A percentile compares a stretch with the other conserved stretches of the same genome.
Evolutionary conservation across 1,140 invertebrate genomes (phyloP).

Genomic region (Trichoplusia ni): DNA sequence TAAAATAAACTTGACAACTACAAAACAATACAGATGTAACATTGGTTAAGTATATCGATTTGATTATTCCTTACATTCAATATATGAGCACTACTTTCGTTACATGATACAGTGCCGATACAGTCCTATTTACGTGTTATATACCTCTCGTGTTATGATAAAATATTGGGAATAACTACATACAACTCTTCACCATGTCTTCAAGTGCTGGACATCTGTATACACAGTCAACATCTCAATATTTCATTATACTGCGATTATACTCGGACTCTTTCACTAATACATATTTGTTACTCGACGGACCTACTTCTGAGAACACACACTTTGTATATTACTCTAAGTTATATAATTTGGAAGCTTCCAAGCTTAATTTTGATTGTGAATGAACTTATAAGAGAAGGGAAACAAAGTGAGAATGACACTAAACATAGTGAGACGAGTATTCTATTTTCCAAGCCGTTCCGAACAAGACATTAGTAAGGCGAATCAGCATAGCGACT

Average conservation of each 20-base stretch:
- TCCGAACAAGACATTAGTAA: constrained; percentile 51
- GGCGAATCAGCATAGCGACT: constrained; percentile 63
- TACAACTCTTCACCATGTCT: constrained; percentile 6
- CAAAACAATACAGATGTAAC: constrained; percentile 15
- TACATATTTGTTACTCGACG: neutral
- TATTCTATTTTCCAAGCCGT: constrained; percentile 48
- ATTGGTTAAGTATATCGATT: constrained; percentile 25
- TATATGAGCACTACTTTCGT: constrained; percentile 25
- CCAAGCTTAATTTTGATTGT: constrained; percentile 13
- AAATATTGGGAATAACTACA: constrained; percentile 27
- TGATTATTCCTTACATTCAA: constrained; percentile 24
- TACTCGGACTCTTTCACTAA: constrained; percentile 8
- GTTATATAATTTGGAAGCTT: constrained; percentile 23
- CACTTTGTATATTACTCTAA: constrained; percentile 12
- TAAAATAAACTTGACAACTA: neutral
- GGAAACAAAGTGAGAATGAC: constrained; percentile 4
- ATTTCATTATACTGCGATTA: constrained; percentile 3
- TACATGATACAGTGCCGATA: constrained; percentile 24
- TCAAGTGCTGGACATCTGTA: neutral
- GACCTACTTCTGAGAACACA: constrained; percentile 8
- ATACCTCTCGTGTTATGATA: constrained; percentile 15
- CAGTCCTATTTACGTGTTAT: constrained; percentile 23
- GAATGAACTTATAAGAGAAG: constrained; percentile 9
- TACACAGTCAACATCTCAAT: constrained; percentile 14
- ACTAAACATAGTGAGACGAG: constrained; percentile 18